Evolutionary conservation across 2,888 invertebrate species (phyloP).

Genomic region (Margaritifera margaritifera): DNA sequence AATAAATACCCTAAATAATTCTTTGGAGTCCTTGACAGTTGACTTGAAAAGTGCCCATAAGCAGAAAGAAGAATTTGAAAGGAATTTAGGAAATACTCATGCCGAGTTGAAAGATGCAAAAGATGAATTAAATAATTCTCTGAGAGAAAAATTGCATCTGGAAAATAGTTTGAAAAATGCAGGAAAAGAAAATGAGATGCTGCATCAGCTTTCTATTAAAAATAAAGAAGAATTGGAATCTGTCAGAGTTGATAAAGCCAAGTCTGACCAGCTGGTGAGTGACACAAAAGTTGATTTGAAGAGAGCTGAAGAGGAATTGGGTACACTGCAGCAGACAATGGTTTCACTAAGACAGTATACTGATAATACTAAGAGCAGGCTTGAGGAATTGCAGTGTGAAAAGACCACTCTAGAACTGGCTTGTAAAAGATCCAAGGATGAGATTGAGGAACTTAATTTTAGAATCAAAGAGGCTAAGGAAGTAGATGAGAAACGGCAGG

Average conservation of each 20-base stretch:
- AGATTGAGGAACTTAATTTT: conserved; percentile 9
- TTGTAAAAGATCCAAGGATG: conserved; percentile 15
- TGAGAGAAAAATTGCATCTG: too few species aligned
- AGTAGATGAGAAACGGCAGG: conserved; percentile 4
- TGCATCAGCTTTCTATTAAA: not conserved
- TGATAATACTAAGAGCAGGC: too few species aligned
- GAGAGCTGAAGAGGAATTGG: too few species aligned
- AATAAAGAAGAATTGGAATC: conserved; percentile 9
- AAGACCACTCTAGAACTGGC: conserved; percentile 15
- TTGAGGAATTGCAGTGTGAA: conserved; percentile 14
- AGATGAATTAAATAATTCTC: too few species aligned
- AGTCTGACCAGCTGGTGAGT: conserved; percentile 1
- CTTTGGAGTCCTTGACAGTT: too few species aligned
- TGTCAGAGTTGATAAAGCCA: conserved; percentile 3
- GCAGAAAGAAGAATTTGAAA: not conserved
- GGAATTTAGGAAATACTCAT: conserved; percentile 14
- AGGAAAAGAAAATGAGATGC: too few species aligned
- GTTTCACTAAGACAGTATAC: too few species aligned
- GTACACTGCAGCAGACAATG: too few species aligned
- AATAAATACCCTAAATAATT: too few species aligned
- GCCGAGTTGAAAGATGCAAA: conserved; percentile 11
- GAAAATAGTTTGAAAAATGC: too few species aligned
- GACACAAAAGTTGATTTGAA: too few species aligned
- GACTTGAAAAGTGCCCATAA: too few species aligned
- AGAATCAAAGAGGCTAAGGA: conserved; percentile 5